Base-by-base conservation (phyloP, 2,797 vertebrate species). In the Cirrhinus mrigala region DNA sequence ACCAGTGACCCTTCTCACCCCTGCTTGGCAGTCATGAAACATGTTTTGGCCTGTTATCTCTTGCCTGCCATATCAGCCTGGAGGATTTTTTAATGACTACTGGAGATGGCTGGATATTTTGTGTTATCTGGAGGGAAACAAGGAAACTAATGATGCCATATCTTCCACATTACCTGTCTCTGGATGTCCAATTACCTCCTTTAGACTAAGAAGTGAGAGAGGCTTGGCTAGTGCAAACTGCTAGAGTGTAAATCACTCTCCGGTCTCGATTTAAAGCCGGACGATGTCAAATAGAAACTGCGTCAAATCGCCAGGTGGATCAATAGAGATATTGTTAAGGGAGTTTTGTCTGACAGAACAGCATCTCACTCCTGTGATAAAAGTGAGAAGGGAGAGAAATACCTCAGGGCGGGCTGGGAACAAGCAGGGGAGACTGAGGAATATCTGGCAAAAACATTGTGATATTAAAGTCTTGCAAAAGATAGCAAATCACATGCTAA, bases 261-360 rank as follows among this genome's bases (percentile, higher is more conserved):
- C 48, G 50, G 52, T 70, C 64, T 56, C 76, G 24, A 33, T 77
- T 85, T 82, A 87, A 86, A 83, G 15, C 77, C 24, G 10, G 71
- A 66, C 76, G 29, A 82, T 85, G 82, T 85, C 87, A 81, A 82
- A 76, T 76, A 77, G 62, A 71, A 88, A 64, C 27, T 14, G 37
- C 77, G 37, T 77, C 64, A 73, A 29, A 87, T 83, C 82, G 82
- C 40, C 37, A 29, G 11, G 58, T 78, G 79, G 87, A 89, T 90
- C 88, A 89, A 90, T 88, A 85, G 46, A 86, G 89, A 88, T 85
- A 84, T 89, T 86, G 85, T 89, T 89, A 89, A 86, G 79, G 84
- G 86, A 84, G 56, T 85, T 83, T 44, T 74, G 58, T 85, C 74
- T 83, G 86, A 86, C 87, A 79, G 81, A 70, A 50, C 77, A 80